phyloP scores from a whole-genome alignment of 2,888 invertebrate species.

The Trichopoda pennipes region DNA sequence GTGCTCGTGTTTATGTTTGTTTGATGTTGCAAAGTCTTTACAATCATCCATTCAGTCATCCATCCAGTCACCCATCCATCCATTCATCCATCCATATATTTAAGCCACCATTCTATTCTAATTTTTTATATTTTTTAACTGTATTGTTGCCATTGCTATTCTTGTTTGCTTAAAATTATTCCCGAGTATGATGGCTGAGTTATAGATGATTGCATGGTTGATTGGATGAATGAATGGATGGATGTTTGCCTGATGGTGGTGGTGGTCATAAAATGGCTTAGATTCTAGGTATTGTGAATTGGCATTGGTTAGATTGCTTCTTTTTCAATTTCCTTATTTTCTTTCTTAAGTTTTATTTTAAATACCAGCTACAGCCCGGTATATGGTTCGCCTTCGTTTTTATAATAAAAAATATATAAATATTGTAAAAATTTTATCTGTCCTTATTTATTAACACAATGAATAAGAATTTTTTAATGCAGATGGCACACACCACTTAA shows the following conservation, averaged over 20 bases:
- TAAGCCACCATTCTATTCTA: conserved; percentile 16
- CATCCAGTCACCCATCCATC: neutral
- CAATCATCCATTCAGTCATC: conserved; percentile 21
- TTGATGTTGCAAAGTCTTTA: conserved; percentile 14
- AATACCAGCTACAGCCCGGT: neutral
- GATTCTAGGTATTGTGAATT: conserved; percentile 22
- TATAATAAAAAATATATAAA: too few species aligned
- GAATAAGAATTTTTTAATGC: too few species aligned
- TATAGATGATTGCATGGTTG: conserved; percentile 62
- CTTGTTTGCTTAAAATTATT: conserved; percentile 41
- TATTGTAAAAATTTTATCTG: too few species aligned
- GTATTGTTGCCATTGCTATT: neutral
- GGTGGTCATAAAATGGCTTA: conserved; percentile 36
- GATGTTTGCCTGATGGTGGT: conserved; percentile 5
- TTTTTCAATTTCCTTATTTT: conserved; percentile 19
- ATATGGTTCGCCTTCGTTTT: too few species aligned
- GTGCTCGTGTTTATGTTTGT: neutral
- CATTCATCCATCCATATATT: conserved; percentile 26
- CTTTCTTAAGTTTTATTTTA: conserved; percentile 14
- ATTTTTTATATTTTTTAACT: conserved; percentile 40
- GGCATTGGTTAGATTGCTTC: neutral
- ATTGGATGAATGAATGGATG: conserved; percentile 55
- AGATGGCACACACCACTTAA: too few species aligned
- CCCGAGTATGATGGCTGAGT: conserved; percentile 53
- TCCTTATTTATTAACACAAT: too few species aligned